Base-by-base conservation (phyloP, 2,888 invertebrate species). In the Noctua janthe region DNA sequence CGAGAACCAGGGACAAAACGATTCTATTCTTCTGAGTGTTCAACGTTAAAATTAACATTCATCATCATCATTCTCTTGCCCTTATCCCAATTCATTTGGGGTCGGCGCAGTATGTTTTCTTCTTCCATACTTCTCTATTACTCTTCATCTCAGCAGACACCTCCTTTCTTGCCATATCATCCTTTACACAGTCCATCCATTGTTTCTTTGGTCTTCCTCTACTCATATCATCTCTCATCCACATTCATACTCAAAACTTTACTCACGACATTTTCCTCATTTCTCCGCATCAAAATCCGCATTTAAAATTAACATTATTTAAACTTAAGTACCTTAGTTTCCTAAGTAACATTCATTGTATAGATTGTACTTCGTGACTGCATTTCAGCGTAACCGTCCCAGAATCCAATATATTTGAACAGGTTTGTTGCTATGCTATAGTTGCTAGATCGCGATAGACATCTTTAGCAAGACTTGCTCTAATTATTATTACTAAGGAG, bases 331-430 rank as follows among this genome's bases (percentile, higher is more conserved):
- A 80, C 3, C 13, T n/a, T 17, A 62, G 3, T 62, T 69, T 54
- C n/a, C 17, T 15, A 47, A 76, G 39, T 47, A 76, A 1, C 23
- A 39, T 54, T 83, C 13, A 39, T 29, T 83, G 47, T 62, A 54
- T 77, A 70, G 23, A 82, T 29, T n/a, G 71, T 47, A 64, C 1
- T 72, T 74, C 81, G 78, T 86, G 78, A 74, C 85, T 74, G 74
- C 29, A 75, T 81, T 78, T 86, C 64, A 62, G 20, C 35, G 59
- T 56, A 76, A 79, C 64, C 29, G 87, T 59, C 29, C 74, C 56
- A 83, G 81, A 80, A 88, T 88, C 87, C 71, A 82, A 74, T 23
- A 69, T 86, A 80, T 82, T 87, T 82, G 71, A 59, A 64, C 67
- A 47, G 54, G 73, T 79, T 73, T n/a, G 73, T 81, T 69, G 69